phyloP scores from a whole-genome alignment of 2,797 vertebrate genomes.

The Sebastes melanostomus region DNA sequence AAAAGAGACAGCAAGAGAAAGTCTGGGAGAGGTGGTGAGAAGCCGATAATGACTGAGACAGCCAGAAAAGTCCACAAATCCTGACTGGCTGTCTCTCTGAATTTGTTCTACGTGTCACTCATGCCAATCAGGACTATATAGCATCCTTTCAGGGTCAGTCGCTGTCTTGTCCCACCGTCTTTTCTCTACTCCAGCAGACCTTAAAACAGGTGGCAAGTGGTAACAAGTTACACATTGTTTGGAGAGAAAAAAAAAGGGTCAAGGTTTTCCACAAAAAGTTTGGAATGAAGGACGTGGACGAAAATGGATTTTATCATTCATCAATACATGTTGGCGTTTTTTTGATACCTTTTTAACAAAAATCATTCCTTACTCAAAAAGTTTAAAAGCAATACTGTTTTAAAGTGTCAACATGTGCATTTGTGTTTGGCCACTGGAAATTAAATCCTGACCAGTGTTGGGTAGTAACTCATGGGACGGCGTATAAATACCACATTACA shows the following conservation, averaged over 20 bases:
- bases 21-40: constrained; percentile 35
- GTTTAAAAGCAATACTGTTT: too few relatives aligned
- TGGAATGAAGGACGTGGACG: background rate
- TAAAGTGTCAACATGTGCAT: background rate
- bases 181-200: background rate
- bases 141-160: background rate
- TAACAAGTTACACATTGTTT: background rate
- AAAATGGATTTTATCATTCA: background rate
- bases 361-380: too few relatives aligned
- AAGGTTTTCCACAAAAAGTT: background rate
- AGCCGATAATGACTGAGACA: constrained; percentile 39
- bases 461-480: too few relatives aligned
- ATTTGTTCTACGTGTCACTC: constrained; percentile 34
- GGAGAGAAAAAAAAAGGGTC: background rate
- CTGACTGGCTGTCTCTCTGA: constrained; percentile 25
- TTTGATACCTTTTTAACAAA: too few relatives aligned
- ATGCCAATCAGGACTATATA: background rate
- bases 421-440: background rate
- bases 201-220: constrained; percentile 6
- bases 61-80: constrained; percentile 42
- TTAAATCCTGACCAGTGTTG: too few relatives aligned
- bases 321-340: too few relatives aligned
- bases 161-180: background rate
- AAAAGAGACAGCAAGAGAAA: constrained; percentile 41
- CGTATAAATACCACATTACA: too few relatives aligned